phyloP scores from a whole-genome alignment of 92 coral and sea anemone species.

The Bergia puertoricense region DNA sequence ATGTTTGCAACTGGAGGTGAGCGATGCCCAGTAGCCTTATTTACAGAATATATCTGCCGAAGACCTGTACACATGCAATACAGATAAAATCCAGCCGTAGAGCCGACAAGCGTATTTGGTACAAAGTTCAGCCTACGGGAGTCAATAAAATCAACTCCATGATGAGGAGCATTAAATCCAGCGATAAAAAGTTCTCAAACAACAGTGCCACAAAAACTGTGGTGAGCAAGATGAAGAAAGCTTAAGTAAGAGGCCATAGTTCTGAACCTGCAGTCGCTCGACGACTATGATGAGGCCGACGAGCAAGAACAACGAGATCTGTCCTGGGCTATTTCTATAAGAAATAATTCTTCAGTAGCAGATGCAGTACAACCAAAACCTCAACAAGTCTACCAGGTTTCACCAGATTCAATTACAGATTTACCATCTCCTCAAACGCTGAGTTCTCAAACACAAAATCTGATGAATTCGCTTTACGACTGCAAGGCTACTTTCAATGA shows the following conservation, averaged over 20 bases:
- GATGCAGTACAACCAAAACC: no score
- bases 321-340: neutral
- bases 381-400: no score
- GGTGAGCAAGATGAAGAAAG: constrained; percentile 44
- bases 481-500: no score
- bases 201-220: constrained; percentile 51
- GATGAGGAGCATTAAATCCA: constrained; percentile 50
- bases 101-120: constrained; percentile 35
- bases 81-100: neutral
- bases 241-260: constrained; percentile 52
- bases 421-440: no score
- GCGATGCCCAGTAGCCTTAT: constrained; percentile 10
- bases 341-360: no score
- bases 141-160: constrained; percentile 43
- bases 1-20: constrained; percentile 37
- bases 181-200: constrained; percentile 40
- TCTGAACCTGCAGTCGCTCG: constrained; percentile 41
- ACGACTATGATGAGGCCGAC: constrained; percentile 53
- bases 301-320: constrained; percentile 48
- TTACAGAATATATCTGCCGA: neutral
- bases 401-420: no score
- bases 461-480: no score
- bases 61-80: neutral
- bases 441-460: no score
- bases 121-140: constrained; percentile 50